Evolutionary conservation across 1,140 invertebrate genomes (phyloP), one percentile per base, ranked within the genome.

Genomic region (Ceratitis capitata): DNA sequence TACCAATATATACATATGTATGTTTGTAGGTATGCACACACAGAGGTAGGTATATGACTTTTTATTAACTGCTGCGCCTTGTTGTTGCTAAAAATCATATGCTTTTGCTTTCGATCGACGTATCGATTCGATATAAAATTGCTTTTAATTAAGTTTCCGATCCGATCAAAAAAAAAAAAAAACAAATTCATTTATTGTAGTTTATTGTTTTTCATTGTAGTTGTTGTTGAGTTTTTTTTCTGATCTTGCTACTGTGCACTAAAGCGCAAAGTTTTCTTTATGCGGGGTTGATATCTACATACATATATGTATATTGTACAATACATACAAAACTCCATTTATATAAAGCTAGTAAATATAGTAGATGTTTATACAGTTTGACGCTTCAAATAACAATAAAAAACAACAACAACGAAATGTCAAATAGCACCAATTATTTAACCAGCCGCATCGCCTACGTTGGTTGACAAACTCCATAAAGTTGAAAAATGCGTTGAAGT

Each of bases 91-190:
- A n/a, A n/a, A n/a, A 26, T 29, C 23, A 10, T 14, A 14, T 23
- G 23, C 23, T 61, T 61, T 61, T 61, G 58, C 58, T 61, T 61
- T 61, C 58, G 26, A 61, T 61, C 58, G 23, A 29, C 29, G 58
- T 29, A 61, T 61, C 58, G 58, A 61, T 61, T 61, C 58, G 26
- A 61, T 61, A 61, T 29, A 29, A 61, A 61, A 61, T 61, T 61
- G 58, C 29, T 10, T 61, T 29, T 61, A 61, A 61, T 61, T 61
- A 26, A 32, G 58, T 61, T 61, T 23, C 26, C 23, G 23, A 61
- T 26, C 58, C 9, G 23, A 5, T 6, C 45, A 47, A 47, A 5
- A 47, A 56, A 56, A 5, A 56, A 56, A 56, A 47, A 56, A 56
- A 5, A 56, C 19, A 56, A 56, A n/a, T 56, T 56, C 51, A 56